phyloP scores from a whole-genome alignment of 2,113 vertebrate species.

The Daphoenositta chrysoptera region DNA sequence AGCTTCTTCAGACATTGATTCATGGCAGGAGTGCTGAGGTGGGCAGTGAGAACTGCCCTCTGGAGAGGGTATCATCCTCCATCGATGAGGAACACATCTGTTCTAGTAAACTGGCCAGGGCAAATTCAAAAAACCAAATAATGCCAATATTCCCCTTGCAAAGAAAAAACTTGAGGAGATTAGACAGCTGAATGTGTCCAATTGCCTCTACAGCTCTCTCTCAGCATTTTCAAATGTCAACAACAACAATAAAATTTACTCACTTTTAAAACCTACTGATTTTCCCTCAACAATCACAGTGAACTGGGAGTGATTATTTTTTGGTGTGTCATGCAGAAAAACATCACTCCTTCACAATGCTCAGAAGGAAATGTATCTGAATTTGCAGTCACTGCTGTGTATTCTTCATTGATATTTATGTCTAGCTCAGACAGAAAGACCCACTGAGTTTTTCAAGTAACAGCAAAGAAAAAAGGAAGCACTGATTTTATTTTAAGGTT shows the following conservation, averaged over 20 bases:
- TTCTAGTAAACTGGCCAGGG: not conserved
- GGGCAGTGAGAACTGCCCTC: not conserved
- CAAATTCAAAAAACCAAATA: not conserved
- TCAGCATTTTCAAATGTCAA: not conserved
- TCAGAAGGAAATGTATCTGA: not conserved
- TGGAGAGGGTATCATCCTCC: not conserved
- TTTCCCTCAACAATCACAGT: not conserved
- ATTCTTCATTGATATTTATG: not conserved
- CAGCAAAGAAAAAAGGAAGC: not conserved
- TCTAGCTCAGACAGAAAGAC: not conserved
- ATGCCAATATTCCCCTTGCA: not conserved
- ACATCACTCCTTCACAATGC: not conserved
- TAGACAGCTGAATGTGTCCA: not conserved
- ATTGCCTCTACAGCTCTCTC: not conserved
- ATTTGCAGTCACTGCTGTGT: not conserved
- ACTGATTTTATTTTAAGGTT: not conserved
- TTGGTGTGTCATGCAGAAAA: not conserved
- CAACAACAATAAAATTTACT: not conserved
- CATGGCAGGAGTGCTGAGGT: not conserved
- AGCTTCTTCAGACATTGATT: not conserved
- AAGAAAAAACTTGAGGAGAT: not conserved
- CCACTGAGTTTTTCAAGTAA: not conserved
- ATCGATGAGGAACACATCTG: fast-evolving
- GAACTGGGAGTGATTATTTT: not conserved
- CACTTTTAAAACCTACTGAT: not conserved